These are phyloP conservation scores for Colossoma macropomum DNA, from an alignment of 2,113 vertebrate species.

Conservation along the genomic window DNA sequence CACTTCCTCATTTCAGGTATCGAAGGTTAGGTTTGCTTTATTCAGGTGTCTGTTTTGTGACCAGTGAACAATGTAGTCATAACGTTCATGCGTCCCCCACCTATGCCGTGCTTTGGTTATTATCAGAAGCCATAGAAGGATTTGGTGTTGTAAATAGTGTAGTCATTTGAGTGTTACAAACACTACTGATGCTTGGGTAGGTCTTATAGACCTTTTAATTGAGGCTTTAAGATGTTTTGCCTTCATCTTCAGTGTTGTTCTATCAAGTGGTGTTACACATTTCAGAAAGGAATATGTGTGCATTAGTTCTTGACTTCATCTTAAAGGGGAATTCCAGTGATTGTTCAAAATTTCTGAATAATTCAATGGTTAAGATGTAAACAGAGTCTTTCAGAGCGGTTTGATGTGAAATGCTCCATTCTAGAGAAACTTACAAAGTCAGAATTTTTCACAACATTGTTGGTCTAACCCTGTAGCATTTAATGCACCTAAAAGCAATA, in stretches of 20 bases:
- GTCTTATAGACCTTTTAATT: slow-evolving; percentile 81
- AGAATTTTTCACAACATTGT: no score
- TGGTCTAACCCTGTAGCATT: no score
- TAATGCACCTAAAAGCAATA: no score
- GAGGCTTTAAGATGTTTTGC: slow-evolving; percentile 32
- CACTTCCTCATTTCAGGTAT: slow-evolving; percentile 25
- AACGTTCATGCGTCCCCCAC: slow-evolving; percentile 33
- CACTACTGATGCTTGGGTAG: slow-evolving; percentile 75
- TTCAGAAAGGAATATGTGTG: slow-evolving; percentile 34
- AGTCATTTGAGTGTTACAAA: slow-evolving; percentile 76
- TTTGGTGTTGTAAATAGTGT: slow-evolving; percentile 75
- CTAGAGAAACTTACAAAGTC: no score
- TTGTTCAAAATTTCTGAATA: no score
- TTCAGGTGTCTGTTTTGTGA: slow-evolving; percentile 19
- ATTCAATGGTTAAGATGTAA: no score
- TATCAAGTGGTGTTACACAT: slow-evolving; percentile 29
- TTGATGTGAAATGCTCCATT: no score
- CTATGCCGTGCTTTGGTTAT: slow-evolving; percentile 46
- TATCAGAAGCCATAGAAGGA: slow-evolving; percentile 53
- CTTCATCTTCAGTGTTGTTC: slow-evolving; percentile 11
- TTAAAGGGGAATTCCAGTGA: no score
- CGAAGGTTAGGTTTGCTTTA: slow-evolving; percentile 2
- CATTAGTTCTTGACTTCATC: background rate
- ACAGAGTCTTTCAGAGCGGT: no score
- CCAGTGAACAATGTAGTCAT: slow-evolving; percentile 13